Conservation (phyloP, 2,113 vertebrate genomes). For the Marcusenius ussheri region DNA sequence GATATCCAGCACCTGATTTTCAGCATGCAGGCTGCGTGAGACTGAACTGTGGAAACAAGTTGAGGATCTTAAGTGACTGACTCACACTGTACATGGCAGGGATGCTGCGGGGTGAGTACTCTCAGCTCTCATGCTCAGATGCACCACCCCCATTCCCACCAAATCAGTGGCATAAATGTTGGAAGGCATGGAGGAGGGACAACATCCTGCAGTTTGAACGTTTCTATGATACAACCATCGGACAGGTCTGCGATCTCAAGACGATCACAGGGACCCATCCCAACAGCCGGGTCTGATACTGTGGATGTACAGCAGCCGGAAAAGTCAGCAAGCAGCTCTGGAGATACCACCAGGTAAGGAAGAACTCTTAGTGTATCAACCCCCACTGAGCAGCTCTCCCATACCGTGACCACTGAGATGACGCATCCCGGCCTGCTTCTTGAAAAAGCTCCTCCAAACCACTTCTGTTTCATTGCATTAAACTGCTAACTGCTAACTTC, state of each 20-base stretch:
- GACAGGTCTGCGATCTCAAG: not conserved
- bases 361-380: not conserved
- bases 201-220: not conserved
- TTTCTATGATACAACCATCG: not conserved
- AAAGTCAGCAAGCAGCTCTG: not conserved
- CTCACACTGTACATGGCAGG: not conserved
- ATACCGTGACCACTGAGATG: not conserved
- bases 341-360: not conserved
- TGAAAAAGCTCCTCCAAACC: not conserved
- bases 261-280: not conserved
- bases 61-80: not conserved
- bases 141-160: not conserved
- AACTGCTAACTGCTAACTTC: not conserved
- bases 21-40: not conserved
- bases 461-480: not conserved
- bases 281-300: not conserved
- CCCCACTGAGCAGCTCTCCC: not conserved
- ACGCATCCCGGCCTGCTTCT: not conserved
- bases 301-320: not conserved
- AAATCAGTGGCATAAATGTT: not conserved
- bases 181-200: not conserved
- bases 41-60: not conserved
- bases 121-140: not conserved
- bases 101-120: not conserved
- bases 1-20: not conserved